A percentile compares a stretch with the other conserved stretches of the same genome.
These are phyloP conservation scores for Sthenelais limicola DNA, from an alignment of 2,888 invertebrate genomes.

Conservation along the genomic window DNA sequence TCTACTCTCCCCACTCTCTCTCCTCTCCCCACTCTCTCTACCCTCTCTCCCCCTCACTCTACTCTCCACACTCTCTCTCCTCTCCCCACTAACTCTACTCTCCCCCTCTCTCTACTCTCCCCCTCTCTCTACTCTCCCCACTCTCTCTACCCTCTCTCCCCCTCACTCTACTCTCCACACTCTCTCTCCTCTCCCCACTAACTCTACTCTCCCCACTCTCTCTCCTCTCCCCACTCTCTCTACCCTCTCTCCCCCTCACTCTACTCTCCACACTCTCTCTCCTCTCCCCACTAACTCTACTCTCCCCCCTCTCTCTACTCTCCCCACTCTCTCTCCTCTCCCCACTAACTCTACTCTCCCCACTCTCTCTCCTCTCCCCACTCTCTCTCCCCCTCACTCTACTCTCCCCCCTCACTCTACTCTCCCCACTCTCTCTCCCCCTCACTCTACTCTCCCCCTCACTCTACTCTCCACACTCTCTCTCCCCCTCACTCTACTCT, in stretches of 20 bases:
- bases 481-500: not conserved
- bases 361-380: not conserved
- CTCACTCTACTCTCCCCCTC: no score
- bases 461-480: not conserved
- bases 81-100: not conserved
- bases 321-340: not conserved
- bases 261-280: not conserved
- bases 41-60: not conserved
- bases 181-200: no score
- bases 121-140: not conserved
- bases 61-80: not conserved
- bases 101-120: no score
- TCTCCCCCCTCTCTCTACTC: no score
- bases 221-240: not conserved
- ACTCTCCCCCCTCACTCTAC: no score
- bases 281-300: no score
- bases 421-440: no score
- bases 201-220: not conserved
- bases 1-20: not conserved
- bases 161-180: not conserved
- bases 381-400: not conserved
- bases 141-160: not conserved
- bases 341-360: not conserved
- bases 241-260: not conserved
- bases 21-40: no score